Evolutionary conservation across 64 coral and sea anemone species (phyloP).

Genomic region (Pachyseris speciosa): DNA sequence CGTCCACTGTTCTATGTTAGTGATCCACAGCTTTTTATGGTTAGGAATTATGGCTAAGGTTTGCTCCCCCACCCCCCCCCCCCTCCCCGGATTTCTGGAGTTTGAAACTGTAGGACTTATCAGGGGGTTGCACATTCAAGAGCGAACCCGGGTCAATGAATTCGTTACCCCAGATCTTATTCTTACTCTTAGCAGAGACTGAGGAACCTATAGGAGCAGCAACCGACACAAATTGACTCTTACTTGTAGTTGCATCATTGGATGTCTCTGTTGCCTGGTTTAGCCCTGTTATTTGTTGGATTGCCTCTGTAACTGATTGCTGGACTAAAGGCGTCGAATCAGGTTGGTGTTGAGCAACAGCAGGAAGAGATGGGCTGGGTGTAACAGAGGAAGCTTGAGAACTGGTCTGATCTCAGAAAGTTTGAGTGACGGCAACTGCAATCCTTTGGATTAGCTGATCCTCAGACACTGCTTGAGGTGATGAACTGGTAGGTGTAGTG

Average conservation of each 20-base stretch:
- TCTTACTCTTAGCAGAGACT: constrained; percentile 9
- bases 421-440: neutral
- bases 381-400: neutral
- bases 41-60: constrained; percentile 30
- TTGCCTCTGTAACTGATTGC: constrained; percentile 2
- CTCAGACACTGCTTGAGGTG: neutral
- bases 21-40: constrained; percentile 39
- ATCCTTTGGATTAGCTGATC: neutral
- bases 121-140: neutral
- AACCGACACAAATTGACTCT: constrained; percentile 30
- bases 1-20: constrained; percentile 40
- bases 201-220: neutral
- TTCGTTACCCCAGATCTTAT: constrained; percentile 55
- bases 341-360: neutral
- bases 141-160: constrained; percentile 31
- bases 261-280: neutral
- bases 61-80: no score
- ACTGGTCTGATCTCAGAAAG: neutral
- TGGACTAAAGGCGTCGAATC: neutral
- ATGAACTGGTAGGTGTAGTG: neutral
- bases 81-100: constrained; percentile 12
- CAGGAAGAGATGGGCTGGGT: neutral
- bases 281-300: neutral
- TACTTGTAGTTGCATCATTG: neutral
- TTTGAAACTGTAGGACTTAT: constrained; percentile 47